These are phyloP conservation scores for Latrodectus elegans DNA, from an alignment of 2,888 invertebrate species.

Conservation along the genomic window DNA sequence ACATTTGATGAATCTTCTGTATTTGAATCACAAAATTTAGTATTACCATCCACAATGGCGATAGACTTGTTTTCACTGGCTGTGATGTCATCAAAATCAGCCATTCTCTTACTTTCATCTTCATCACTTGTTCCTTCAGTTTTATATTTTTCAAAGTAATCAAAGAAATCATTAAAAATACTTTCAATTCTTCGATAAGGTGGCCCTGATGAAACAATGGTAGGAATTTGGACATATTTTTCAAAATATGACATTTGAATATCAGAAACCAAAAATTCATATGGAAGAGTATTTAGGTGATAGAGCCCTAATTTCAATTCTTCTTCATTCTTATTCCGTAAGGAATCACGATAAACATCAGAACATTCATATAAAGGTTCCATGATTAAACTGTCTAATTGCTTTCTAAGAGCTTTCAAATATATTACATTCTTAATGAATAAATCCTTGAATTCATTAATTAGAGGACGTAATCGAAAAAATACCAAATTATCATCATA, in stretches of 20 bases:
- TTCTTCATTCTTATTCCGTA: neutral
- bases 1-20: no score
- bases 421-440: slow-evolving; percentile 37
- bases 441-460: neutral
- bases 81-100: no score
- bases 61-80: no score
- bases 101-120: no score
- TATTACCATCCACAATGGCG: no score
- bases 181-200: slow-evolving; percentile 9
- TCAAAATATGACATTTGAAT: slow-evolving; percentile 14
- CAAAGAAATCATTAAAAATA: neutral
- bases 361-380: neutral
- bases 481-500: neutral
- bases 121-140: no score
- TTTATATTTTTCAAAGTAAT: neutral
- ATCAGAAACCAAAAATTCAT: neutral
- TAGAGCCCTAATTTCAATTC: slow-evolving; percentile 11
- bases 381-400: neutral
- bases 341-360: slow-evolving; percentile 7
- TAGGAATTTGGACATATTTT: slow-evolving; percentile 2
- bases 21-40: no score
- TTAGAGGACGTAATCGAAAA: slow-evolving; percentile 6
- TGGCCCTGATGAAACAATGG: slow-evolving; percentile 5
- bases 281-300: neutral
- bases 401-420: slow-evolving; percentile 4